Evolutionary conservation across 1,140 invertebrate genomes (phyloP), one percentile per base, ranked within the genome.

Genomic region (Cotesia glomerata): DNA sequence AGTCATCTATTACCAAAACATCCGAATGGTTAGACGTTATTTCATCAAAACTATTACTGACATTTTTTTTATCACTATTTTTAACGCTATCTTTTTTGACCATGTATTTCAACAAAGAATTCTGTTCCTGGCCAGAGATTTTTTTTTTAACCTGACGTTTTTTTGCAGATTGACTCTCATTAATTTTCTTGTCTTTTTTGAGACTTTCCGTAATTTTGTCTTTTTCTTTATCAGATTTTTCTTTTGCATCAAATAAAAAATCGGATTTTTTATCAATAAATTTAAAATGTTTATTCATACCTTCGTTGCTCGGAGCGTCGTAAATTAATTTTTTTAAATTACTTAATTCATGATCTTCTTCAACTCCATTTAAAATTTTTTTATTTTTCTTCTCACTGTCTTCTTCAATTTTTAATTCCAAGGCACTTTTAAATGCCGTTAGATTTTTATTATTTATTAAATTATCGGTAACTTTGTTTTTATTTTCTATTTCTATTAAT

Each of bases 101-200:
- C 59, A 77, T 36, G 71, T 75, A 75, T 65, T 73, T 72, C 71
- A 80, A n/a, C 32, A 78, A 18, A 74, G 80, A 62, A 58, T 75
- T 74, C 13, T 76, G 32, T 16, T 71, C 49, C n/a, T 54, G 13
- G n/a, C 71, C n/a, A 5, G 34, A 18, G 8, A 54, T 11, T 74
- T 14, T 32, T 56, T 69, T 69, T 66, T 32, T 13, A 9, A 61
- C 56, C 62, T 52, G 2, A 72, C 65, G 61, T 69, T 72, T 69
- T 9, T 26, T 59, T 8, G 9, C 14, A 71, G 0, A 26, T 34
- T 74, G 52, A 5, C 26, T 59, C 32, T 39, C 26, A 11, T 68
- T 67, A 5, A 54, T 45, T 52, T 45, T 69, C 18, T 13, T 59
- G 5, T 59, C 13, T 35, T 34, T 35, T 49, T 64, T 35, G 16